Evolutionary conservation across 2,888 invertebrate genomes (phyloP).

Genomic region (Seira ritae): DNA sequence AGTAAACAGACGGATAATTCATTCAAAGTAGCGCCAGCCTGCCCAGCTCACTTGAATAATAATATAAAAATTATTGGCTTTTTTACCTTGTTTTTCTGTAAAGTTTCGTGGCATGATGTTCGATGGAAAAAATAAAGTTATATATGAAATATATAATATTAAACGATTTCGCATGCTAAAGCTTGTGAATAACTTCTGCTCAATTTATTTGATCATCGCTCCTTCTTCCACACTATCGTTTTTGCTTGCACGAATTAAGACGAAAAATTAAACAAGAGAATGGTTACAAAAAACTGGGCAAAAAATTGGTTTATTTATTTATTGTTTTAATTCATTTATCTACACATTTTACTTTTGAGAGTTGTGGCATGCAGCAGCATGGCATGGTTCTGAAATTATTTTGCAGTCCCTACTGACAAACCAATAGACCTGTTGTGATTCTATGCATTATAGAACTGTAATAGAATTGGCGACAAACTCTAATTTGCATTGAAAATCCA

Average conservation of each 20-base stretch:
- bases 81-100: constrained; percentile 1
- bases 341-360: neutral
- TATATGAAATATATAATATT: no score
- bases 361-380: no score
- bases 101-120: neutral
- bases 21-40: constrained; percentile 62
- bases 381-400: no score
- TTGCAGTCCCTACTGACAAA: no score
- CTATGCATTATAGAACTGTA: no score
- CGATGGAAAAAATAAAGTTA: no score
- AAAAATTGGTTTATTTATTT: constrained; percentile 8
- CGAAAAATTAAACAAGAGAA: neutral
- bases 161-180: no score
- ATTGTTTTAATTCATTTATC: constrained; percentile 13
- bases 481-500: constrained; percentile 46
- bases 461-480: constrained; percentile 52
- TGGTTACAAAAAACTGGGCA: neutral
- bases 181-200: neutral
- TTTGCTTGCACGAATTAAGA: neutral
- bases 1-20: constrained; percentile 51
- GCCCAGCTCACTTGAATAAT: constrained; percentile 61
- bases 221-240: neutral
- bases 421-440: no score
- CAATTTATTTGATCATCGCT: neutral
- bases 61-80: constrained; percentile 53